Percentiles rank a stretch among this genome's conserved stretches.
These are phyloP conservation scores for Oryzias woworae DNA, from an alignment of 2,113 vertebrate species.

Conservation along the genomic window DNA sequence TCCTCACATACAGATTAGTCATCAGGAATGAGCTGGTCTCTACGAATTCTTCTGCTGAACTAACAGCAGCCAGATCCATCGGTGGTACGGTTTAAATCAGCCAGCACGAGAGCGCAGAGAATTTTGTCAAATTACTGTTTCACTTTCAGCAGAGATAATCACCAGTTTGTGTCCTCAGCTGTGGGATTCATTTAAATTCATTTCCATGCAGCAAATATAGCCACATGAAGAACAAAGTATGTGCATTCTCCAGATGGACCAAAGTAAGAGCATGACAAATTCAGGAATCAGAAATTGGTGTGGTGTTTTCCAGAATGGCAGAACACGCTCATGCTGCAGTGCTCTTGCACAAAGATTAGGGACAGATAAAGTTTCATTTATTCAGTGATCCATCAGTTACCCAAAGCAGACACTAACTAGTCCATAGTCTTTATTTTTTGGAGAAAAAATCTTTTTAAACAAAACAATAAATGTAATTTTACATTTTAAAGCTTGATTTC, in stretches of 20 bases:
- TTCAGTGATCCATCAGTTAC: constrained; percentile 38
- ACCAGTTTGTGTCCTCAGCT: constrained; percentile 1
- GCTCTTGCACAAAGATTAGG: constrained; percentile 21
- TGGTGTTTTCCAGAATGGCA: constrained; percentile 1
- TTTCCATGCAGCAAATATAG: background rate
- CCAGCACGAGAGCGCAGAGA: background rate
- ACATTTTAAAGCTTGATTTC: background rate
- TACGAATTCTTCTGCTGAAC: constrained; percentile 3
- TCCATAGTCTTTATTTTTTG: background rate
- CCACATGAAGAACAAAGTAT: background rate
- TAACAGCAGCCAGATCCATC: background rate
- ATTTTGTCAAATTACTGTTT: background rate
- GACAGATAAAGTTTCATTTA: constrained; percentile 37
- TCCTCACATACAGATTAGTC: background rate
- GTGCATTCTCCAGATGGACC: constrained; percentile 6
- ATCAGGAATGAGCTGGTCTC: background rate
- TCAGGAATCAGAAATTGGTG: background rate
- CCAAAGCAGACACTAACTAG: constrained; percentile 44
- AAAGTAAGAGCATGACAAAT: constrained; percentile 3
- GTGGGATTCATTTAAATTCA: background rate
- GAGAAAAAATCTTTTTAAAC: background rate
- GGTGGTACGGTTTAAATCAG: background rate
- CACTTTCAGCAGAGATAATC: constrained; percentile 6
- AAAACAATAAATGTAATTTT: constrained; percentile 1
- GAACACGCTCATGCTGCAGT: constrained; percentile 15